Evolutionary conservation across 2,113 vertebrate genomes (phyloP).

Genomic region (Platysternon megacephalum): DNA sequence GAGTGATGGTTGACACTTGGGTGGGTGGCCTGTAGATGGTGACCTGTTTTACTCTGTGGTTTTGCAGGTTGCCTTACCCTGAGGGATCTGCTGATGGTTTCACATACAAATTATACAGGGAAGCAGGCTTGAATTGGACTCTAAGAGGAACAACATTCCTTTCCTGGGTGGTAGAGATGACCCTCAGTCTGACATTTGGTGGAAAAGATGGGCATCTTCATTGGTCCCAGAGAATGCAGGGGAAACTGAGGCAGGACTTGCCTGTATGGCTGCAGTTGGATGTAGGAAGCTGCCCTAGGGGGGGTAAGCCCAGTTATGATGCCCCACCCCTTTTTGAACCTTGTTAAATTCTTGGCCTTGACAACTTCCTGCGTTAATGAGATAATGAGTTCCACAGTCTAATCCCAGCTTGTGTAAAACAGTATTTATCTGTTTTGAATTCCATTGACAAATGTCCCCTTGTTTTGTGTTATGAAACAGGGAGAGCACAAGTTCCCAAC

Average conservation of each 20-base stretch:
- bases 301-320: neutral
- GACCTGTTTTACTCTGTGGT: neutral
- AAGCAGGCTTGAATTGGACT: neutral
- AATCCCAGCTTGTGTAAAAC: fast-evolving
- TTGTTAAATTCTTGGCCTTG: neutral
- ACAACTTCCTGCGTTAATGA: neutral
- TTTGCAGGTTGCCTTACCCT: neutral
- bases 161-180: neutral
- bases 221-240: neutral
- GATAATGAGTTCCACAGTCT: neutral
- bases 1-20: too few relatives aligned
- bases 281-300: neutral
- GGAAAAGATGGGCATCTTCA: neutral
- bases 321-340: neutral
- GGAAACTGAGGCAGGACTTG: neutral
- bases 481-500: neutral
- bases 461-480: neutral
- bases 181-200: neutral
- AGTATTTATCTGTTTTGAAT: fast-evolving
- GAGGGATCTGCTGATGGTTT: neutral
- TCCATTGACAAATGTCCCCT: neutral
- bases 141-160: neutral
- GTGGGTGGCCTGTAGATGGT: neutral
- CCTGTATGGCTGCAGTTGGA: neutral
- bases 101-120: neutral